Evolutionary conservation across 2,797 vertebrate species (phyloP).

Genomic region (Staurois parvus): DNA sequence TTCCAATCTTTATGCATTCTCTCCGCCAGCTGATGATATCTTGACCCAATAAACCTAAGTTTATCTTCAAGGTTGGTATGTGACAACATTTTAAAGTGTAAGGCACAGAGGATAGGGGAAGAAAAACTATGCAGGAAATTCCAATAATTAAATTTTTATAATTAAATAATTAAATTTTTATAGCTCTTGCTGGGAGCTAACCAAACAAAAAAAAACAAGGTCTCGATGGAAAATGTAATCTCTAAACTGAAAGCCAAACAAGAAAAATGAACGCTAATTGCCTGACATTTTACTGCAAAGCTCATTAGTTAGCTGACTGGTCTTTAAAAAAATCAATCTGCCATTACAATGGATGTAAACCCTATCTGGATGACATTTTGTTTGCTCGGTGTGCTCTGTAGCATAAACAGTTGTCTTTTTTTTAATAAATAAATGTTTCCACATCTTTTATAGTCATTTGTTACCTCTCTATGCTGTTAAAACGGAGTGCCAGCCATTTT

Average conservation of each 20-base stretch:
- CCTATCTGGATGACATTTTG: too few relatives aligned
- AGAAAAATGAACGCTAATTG: conserved; percentile 12
- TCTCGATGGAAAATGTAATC: background rate
- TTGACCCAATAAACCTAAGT: background rate
- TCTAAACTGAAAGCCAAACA: background rate
- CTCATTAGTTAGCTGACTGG: conserved; percentile 1
- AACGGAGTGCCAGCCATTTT: too few relatives aligned
- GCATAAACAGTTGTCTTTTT: too few relatives aligned
- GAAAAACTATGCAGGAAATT: background rate
- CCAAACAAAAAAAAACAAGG: conserved; percentile 5
- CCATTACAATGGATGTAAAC: too few relatives aligned
- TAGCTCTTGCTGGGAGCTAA: background rate
- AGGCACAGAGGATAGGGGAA: background rate
- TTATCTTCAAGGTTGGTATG: conserved; percentile 12
- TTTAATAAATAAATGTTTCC: too few relatives aligned
- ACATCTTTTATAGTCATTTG: too few relatives aligned
- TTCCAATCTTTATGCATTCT: background rate
- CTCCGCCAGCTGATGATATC: background rate
- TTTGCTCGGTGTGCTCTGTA: too few relatives aligned
- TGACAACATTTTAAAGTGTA: conserved; percentile 2
- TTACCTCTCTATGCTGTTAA: too few relatives aligned
- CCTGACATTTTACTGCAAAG: background rate
- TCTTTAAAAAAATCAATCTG: conserved; percentile 1
- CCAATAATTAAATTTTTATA: conserved; percentile 27
- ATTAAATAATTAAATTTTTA: conserved; percentile 34